These are phyloP conservation scores for Ypsolopha sequella DNA, from an alignment of 2,888 invertebrate species.

Conservation along the genomic window DNA sequence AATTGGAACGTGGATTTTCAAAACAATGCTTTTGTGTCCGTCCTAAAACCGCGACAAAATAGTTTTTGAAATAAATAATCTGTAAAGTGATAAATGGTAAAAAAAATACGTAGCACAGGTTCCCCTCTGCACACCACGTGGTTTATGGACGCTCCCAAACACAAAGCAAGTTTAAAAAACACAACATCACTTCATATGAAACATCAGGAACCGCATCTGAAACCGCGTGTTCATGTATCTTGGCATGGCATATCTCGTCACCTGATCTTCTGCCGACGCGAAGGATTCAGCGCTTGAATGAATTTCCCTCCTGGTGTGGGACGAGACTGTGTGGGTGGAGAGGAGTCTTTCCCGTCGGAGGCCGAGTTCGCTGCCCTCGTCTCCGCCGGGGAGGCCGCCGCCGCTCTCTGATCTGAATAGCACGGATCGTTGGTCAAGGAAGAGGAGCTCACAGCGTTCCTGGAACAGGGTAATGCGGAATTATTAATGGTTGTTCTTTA, in stretches of 20 bases:
- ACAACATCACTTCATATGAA: too few relatives aligned
- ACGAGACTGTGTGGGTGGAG: slow-evolving; percentile 53
- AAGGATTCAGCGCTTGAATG: slow-evolving; percentile 95
- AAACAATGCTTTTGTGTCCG: too few relatives aligned
- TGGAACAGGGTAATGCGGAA: slow-evolving; percentile 40
- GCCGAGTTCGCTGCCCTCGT: slow-evolving; percentile 27
- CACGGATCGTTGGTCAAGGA: slow-evolving; percentile 89
- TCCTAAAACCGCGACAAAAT: too few relatives aligned
- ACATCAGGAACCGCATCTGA: neutral
- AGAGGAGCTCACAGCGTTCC: slow-evolving; percentile 88
- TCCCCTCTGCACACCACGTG: too few relatives aligned
- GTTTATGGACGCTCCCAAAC: too few relatives aligned
- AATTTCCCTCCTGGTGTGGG: slow-evolving; percentile 67
- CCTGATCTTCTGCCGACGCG: slow-evolving; percentile 94
- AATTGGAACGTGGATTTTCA: too few relatives aligned
- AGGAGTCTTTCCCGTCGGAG: slow-evolving; percentile 47
- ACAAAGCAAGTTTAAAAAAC: too few relatives aligned
- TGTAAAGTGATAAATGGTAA: too few relatives aligned
- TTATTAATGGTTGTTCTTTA: too few relatives aligned
- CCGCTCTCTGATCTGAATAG: slow-evolving; percentile 85
- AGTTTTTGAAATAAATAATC: too few relatives aligned
- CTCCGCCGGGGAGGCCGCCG: slow-evolving; percentile 39
- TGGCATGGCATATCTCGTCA: slow-evolving; percentile 20
- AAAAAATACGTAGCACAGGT: too few relatives aligned
- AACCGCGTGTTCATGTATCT: slow-evolving; percentile 5